Percentiles rank a stretch among this genome's conserved stretches.
phyloP scores from a whole-genome alignment of 2,797 vertebrate species.

The Eurystomus glaucurus region DNA sequence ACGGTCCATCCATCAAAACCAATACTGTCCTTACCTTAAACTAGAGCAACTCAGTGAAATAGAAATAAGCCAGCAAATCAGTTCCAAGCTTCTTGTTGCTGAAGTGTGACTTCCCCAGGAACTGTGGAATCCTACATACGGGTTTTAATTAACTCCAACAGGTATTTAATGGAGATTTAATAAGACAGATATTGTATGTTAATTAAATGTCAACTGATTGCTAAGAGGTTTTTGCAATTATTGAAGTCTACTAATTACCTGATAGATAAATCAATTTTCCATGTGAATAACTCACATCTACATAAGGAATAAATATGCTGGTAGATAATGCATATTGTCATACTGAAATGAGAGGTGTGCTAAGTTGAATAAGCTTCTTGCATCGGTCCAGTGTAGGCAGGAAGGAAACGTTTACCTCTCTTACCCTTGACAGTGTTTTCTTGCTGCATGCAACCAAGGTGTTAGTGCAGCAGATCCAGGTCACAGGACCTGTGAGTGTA shows the following conservation, averaged over 20 bases:
- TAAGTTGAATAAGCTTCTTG: constrained; percentile 5
- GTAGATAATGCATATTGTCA: constrained; percentile 70
- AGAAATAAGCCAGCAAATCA: neutral
- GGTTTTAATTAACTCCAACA: constrained; percentile 86
- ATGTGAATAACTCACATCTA: constrained; percentile 79
- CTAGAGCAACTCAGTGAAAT: neutral
- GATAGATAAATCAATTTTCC: constrained; percentile 87
- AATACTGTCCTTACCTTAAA: neutral
- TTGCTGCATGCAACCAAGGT: neutral
- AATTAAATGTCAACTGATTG: constrained; percentile 88
- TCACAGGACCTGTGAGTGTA: accelerated
- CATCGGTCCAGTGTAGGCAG: neutral
- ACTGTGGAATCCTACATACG: constrained; percentile 53
- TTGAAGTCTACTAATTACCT: constrained; percentile 88
- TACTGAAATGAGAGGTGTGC: constrained; percentile 67
- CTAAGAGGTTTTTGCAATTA: constrained; percentile 85
- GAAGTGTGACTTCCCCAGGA: constrained; percentile 71
- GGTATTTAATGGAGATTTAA: constrained; percentile 87
- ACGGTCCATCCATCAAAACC: too few species aligned
- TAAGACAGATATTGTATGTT: constrained; percentile 88
- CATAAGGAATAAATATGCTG: constrained; percentile 81
- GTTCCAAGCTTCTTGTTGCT: constrained; percentile 22
- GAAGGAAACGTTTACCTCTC: neutral
- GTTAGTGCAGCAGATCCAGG: neutral
- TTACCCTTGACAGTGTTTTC: neutral